Evolutionary conservation across 2,888 invertebrate genomes (phyloP).

Genomic region (Athripsodes cinereus): DNA sequence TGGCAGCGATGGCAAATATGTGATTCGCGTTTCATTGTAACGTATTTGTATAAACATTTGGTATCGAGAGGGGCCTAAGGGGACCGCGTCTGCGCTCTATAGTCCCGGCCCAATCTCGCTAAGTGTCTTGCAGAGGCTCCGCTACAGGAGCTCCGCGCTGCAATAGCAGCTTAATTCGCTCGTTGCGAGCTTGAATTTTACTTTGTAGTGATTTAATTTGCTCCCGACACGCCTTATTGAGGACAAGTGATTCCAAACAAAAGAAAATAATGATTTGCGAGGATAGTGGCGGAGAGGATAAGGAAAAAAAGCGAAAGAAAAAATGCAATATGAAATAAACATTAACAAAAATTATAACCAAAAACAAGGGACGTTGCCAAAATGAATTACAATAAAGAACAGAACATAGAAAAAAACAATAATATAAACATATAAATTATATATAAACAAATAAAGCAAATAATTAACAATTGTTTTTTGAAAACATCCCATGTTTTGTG

Average conservation of each 20-base stretch:
- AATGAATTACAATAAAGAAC: slow-evolving; percentile 16
- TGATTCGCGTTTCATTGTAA: slow-evolving; percentile 3
- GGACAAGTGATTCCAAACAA: slow-evolving; percentile 42
- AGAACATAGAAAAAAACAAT: slow-evolving; percentile 6
- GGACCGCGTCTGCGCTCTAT: background rate
- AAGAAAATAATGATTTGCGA: slow-evolving; percentile 23
- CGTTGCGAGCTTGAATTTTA: slow-evolving; percentile 81
- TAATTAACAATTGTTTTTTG: slow-evolving; percentile 18
- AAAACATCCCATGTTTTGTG: slow-evolving; percentile 26
- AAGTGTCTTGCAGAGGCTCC: slow-evolving; percentile 65
- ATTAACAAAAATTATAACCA: slow-evolving; percentile 21
- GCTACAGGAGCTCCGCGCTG: slow-evolving; percentile 83
- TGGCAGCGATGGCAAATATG: slow-evolving; percentile 23
- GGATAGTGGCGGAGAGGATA: slow-evolving; percentile 38
- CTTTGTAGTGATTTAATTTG: slow-evolving; percentile 79
- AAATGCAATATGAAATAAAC: slow-evolving; percentile 28
- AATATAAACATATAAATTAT: background rate
- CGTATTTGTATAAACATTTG: background rate
- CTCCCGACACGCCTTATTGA: slow-evolving; percentile 74
- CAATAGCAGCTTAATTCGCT: slow-evolving; percentile 80
- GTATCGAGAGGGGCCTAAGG: background rate
- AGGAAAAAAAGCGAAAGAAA: slow-evolving; percentile 37
- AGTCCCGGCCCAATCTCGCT: slow-evolving; percentile 31
- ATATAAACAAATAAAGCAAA: background rate
- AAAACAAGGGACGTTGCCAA: slow-evolving; percentile 25